phyloP scores from a whole-genome alignment of 1,140 invertebrate species.

The Caerostris extrusa region DNA sequence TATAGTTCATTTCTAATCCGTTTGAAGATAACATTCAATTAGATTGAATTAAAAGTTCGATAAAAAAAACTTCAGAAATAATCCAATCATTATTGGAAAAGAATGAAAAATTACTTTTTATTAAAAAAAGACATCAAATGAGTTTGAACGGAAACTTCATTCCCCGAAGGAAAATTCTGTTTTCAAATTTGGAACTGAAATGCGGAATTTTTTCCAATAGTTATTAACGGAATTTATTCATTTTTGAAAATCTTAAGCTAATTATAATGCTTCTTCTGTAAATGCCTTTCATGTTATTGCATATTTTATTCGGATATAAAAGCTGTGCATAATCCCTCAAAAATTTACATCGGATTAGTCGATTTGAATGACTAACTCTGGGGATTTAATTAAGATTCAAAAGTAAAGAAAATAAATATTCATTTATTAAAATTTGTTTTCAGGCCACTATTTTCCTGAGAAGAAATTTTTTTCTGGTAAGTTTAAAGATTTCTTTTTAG shows the following conservation, averaged over 20 bases:
- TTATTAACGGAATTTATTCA: neutral
- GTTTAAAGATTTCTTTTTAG: too few species aligned
- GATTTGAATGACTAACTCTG: neutral
- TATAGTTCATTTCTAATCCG: too few species aligned
- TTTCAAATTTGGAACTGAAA: neutral
- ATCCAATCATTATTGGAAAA: neutral
- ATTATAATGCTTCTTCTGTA: neutral
- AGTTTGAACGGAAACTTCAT: neutral
- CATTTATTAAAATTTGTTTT: too few species aligned
- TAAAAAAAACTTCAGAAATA: neutral
- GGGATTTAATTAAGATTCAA: slow-evolving; percentile 3
- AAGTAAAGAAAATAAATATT: neutral
- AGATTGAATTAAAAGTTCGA: too few species aligned
- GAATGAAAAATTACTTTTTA: neutral
- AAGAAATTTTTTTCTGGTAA: too few species aligned
- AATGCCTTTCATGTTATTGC: neutral
- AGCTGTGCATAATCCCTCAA: neutral
- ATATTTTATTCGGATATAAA: neutral
- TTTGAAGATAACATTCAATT: too few species aligned
- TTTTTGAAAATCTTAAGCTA: too few species aligned
- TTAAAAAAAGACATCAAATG: neutral
- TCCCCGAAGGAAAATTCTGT: neutral
- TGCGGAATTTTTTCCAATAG: neutral
- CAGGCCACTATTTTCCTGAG: too few species aligned
- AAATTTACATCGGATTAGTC: neutral